These are phyloP conservation scores for Theretra japonica DNA, from an alignment of 2,888 invertebrate genomes.

Conservation along the genomic window DNA sequence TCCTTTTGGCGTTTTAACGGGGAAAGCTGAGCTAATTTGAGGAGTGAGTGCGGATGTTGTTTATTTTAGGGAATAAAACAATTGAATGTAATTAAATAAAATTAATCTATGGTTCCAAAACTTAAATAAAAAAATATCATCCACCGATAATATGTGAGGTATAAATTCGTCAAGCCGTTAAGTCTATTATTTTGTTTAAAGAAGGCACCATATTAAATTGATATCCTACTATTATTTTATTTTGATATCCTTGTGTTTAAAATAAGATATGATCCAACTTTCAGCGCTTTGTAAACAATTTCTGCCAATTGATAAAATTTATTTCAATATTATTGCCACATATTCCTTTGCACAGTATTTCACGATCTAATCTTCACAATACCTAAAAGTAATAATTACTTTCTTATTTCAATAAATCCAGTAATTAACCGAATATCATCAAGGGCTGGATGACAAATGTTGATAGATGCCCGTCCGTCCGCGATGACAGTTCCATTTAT, in stretches of 20 bases:
- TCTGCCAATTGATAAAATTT: too few species aligned
- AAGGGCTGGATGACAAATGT: conserved; percentile 66
- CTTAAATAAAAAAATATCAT: too few species aligned
- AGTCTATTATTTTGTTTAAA: too few species aligned
- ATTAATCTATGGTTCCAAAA: neutral
- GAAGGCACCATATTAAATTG: too few species aligned
- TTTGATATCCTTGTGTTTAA: too few species aligned
- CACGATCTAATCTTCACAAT: neutral
- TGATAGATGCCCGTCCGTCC: conserved; percentile 67
- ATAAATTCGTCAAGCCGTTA: too few species aligned
- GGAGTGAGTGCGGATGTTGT: neutral
- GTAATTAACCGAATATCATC: conserved; percentile 67
- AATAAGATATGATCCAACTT: too few species aligned
- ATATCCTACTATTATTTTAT: too few species aligned
- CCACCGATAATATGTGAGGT: too few species aligned
- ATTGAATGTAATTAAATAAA: neutral
- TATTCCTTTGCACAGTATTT: neutral
- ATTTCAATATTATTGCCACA: too few species aligned
- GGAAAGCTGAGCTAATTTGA: conserved; percentile 6
- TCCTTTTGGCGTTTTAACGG: conserved; percentile 2
- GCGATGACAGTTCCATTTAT: conserved; percentile 79
- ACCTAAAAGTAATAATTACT: neutral
- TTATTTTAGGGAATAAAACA: neutral
- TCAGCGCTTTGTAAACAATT: too few species aligned
- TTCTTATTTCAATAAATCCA: conserved; percentile 38